A percentile compares a stretch with the other conserved stretches of the same genome.
phyloP scores from a whole-genome alignment of 2,113 vertebrate species.

The Ariopsis seemanni region DNA sequence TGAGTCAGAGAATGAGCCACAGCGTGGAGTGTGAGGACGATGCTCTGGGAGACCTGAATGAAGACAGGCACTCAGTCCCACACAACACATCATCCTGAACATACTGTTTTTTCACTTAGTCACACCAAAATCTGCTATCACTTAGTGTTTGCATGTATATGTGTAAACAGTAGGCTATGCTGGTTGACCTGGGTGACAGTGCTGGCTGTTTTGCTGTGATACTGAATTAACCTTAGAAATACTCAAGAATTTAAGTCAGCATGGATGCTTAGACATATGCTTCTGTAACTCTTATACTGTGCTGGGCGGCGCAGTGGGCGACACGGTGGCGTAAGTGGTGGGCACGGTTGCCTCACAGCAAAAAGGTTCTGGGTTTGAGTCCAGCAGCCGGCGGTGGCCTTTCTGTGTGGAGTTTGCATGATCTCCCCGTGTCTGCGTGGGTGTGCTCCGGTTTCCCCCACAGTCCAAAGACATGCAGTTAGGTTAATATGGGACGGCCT shows the following conservation, averaged over 20 bases:
- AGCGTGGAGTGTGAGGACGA: conserved; percentile 54
- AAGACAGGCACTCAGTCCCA: neutral
- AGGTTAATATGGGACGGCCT: too few species aligned
- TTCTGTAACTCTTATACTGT: neutral
- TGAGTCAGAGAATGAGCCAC: conserved; percentile 67
- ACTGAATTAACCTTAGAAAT: neutral
- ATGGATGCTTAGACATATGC: neutral
- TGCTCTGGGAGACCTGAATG: conserved; percentile 25
- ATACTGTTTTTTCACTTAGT: conserved; percentile 14
- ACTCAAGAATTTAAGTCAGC: neutral
- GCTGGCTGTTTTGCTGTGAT: neutral
- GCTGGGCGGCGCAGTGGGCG: too few species aligned
- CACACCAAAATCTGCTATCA: conserved; percentile 19
- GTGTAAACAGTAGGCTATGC: conserved; percentile 12
- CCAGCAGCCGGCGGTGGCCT: too few species aligned
- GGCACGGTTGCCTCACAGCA: too few species aligned
- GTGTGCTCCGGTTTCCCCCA: too few species aligned
- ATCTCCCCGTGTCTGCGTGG: too few species aligned
- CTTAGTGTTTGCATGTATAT: conserved; percentile 8
- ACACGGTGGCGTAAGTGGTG: too few species aligned
- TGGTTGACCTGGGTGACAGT: neutral
- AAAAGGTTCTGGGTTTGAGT: too few species aligned
- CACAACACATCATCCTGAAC: neutral
- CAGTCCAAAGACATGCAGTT: too few species aligned
- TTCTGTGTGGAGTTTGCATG: too few species aligned